These are phyloP conservation scores for Drosophila rufa DNA, from an alignment of 1,140 invertebrate species.

Conservation along the genomic window DNA sequence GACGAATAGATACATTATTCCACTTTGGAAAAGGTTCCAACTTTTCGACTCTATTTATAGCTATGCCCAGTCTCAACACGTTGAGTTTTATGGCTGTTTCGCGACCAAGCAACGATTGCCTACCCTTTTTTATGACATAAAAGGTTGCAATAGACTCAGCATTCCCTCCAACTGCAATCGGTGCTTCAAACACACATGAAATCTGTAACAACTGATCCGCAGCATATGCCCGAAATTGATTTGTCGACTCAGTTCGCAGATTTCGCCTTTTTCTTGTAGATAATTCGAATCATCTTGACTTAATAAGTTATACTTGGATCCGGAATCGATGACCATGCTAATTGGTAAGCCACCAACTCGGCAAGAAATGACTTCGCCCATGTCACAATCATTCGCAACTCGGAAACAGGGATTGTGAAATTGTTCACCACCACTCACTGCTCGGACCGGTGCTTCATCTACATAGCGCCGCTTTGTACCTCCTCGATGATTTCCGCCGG, in stretches of 20 bases:
- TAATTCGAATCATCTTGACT: conserved; percentile 8
- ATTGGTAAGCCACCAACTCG: conserved; percentile 16
- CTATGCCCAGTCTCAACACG: not conserved
- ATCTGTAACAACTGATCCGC: no score
- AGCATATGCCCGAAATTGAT: no score
- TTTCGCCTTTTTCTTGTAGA: not conserved
- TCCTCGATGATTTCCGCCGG: not conserved
- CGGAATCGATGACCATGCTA: conserved; percentile 18
- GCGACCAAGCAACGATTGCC: conserved; percentile 6
- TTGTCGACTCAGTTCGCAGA: no score
- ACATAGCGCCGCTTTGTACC: no score
- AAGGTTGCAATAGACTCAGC: conserved; percentile 2
- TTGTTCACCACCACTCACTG: not conserved
- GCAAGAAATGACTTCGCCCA: conserved; percentile 20
- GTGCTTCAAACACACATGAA: no score
- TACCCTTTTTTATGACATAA: not conserved
- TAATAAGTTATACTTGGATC: conserved; percentile 17
- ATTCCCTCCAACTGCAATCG: not conserved
- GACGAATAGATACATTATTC: not conserved
- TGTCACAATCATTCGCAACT: conserved; percentile 10
- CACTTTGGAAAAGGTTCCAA: conserved; percentile 6
- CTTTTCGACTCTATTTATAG: conserved; percentile 4
- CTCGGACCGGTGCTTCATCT: no score
- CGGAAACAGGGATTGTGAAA: conserved; percentile 12
- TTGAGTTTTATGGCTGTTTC: conserved; percentile 5